Evolutionary conservation across 2,797 vertebrate species (phyloP), one percentile per base, ranked within the genome.

Genomic region (Otolemur crassicaudatus): DNA sequence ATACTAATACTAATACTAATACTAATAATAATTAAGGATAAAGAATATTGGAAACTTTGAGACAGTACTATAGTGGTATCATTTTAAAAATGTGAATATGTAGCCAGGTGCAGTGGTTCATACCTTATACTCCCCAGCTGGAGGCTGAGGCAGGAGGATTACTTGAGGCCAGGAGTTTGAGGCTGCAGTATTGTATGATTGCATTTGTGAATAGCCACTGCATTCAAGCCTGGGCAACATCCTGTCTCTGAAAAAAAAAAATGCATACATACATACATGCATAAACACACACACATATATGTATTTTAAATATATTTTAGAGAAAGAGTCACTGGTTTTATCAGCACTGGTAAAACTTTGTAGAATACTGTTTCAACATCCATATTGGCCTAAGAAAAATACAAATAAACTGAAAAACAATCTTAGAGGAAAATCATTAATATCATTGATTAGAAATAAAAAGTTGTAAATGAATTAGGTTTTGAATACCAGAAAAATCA

Each of bases 401-500:
- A 27, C 12, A 69, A 69, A 80, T 56, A 88, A 76, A 65, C n/a
- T 82, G 16, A 87, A 86, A 69, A 43, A 49, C 31, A 65, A 5
- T 34, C 75, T 67, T 84, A 90, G 17, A 43, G 17, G 25, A 94
- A 93, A 89, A 67, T 90, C 49, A 77, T 29, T 58, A 86, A 65
- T 69, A 43, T 72, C 29, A 76, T 87, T 56, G 40, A 77, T 90
- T 56, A 61, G 46, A 53, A 91, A 88, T 22, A 81, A 43, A 63
- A 85, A 56, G n/a, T 63, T 90, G 60, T 58, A 90, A 94, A 85
- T 63, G 37, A 87, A 53, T 40, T 79, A 46, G 23, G 2, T 65
- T 87, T 53, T 96, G n/a, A 93, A 49, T 94, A 25, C 53, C 61
- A 29, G 80, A 69, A 90, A 77, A 83, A 40, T 31, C 10, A 22